Conservation (phyloP, 2,888 invertebrate genomes). For the Macaria liturata region DNA sequence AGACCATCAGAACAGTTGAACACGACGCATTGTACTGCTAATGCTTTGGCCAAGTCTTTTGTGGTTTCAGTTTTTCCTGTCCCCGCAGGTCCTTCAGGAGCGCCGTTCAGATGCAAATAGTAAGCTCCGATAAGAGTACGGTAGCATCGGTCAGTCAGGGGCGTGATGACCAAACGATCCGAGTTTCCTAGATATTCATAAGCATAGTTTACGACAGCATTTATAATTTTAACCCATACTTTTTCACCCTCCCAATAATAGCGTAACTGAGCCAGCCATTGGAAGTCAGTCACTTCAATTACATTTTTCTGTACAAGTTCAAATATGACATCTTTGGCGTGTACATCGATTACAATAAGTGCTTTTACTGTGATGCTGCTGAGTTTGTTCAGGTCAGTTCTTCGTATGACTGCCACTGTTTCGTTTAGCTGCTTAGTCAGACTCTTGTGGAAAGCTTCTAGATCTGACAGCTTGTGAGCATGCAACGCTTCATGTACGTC, state of each 20-base stretch:
- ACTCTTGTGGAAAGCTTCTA: constrained; percentile 80
- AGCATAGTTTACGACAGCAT: constrained; percentile 90
- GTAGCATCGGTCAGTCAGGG: constrained; percentile 91
- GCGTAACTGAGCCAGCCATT: constrained; percentile 92
- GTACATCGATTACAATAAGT: constrained; percentile 92
- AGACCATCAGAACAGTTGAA: constrained; percentile 95
- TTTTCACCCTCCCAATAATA: constrained; percentile 91
- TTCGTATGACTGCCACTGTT: constrained; percentile 88
- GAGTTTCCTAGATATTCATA: constrained; percentile 94
- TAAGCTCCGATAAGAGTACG: constrained; percentile 93
- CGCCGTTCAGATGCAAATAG: constrained; percentile 92
- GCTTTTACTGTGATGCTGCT: constrained; percentile 91
- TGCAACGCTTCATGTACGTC: constrained; percentile 88
- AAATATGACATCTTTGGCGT: constrained; percentile 91
- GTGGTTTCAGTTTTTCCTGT: constrained; percentile 96
- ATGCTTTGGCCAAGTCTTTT: constrained; percentile 95
- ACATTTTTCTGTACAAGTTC: constrained; percentile 86
- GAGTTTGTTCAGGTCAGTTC: constrained; percentile 87
- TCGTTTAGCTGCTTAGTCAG: constrained; percentile 87
- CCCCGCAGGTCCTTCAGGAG: constrained; percentile 93
- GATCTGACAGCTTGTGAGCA: constrained; percentile 79
- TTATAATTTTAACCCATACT: constrained; percentile 88
- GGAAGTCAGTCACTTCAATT: constrained; percentile 89
- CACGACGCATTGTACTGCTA: constrained; percentile 95
- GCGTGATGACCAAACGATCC: constrained; percentile 89